These are phyloP conservation scores for Pedionomus torquatus DNA, from an alignment of 2,113 vertebrate genomes.

Conservation along the genomic window DNA sequence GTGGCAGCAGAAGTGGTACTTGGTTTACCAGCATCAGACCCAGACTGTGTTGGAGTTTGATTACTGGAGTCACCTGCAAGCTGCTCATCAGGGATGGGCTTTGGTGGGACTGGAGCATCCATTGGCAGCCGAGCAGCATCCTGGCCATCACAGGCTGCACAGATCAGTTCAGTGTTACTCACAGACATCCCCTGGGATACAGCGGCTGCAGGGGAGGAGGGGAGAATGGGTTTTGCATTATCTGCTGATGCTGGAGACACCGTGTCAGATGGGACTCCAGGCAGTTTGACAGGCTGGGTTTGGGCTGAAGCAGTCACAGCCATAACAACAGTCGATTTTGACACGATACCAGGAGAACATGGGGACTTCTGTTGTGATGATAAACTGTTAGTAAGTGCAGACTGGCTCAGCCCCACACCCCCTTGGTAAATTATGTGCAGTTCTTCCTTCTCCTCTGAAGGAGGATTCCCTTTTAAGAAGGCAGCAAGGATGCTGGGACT, in stretches of 20 bases:
- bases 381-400: background rate
- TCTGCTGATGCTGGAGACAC: background rate
- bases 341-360: background rate
- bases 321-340: slow-evolving; percentile 30
- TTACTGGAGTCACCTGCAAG: slow-evolving; percentile 64
- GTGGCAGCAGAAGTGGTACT: background rate
- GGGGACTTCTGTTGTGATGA: background rate
- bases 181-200: background rate
- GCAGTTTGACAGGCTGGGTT: background rate
- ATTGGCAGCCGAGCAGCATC: background rate
- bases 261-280: slow-evolving; percentile 43
- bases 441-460: slow-evolving; percentile 64
- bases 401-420: background rate
- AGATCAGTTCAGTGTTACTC: background rate
- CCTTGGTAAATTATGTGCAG: slow-evolving; percentile 76
- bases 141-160: background rate
- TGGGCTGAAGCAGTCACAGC: slow-evolving; percentile 46
- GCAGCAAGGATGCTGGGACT: slow-evolving; percentile 88
- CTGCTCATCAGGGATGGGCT: slow-evolving; percentile 74
- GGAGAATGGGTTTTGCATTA: background rate
- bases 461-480: slow-evolving; percentile 56
- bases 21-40: background rate
- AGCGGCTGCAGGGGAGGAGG: background rate
- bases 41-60: slow-evolving; percentile 8
- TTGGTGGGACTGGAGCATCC: background rate